Conservation (phyloP, 1,140 invertebrate genomes). For the Leptoteleia sp. region DNA sequence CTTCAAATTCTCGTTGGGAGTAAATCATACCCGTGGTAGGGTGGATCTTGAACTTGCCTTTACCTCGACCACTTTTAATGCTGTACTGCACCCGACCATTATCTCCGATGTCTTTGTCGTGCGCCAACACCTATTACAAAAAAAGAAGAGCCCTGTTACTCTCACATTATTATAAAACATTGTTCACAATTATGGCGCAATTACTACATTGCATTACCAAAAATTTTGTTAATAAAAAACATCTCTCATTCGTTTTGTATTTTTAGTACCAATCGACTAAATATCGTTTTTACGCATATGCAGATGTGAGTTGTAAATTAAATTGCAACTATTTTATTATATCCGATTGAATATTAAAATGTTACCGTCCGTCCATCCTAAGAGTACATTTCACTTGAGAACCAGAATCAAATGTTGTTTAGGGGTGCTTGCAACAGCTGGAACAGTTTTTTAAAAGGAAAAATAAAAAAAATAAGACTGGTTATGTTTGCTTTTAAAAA, state of each 20-base stretch:
- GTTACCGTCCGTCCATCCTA: no score
- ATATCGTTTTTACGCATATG: conserved; percentile 16
- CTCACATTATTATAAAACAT: not conserved
- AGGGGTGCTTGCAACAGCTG: no score
- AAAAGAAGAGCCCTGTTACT: conserved; percentile 9
- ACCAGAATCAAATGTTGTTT: no score
- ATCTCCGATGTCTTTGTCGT: conserved; percentile 90
- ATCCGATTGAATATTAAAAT: no score
- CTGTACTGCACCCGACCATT: conserved; percentile 91
- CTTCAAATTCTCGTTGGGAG: conserved; percentile 85
- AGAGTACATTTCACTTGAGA: no score
- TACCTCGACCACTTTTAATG: conserved; percentile 88
- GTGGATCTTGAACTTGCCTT: conserved; percentile 90
- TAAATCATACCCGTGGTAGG: conserved; percentile 90
- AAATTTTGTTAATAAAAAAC: not conserved
- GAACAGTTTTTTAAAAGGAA: no score
- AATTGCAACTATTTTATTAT: conserved; percentile 5
- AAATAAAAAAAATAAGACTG: no score
- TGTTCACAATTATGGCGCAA: not conserved
- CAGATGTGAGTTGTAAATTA: not conserved
- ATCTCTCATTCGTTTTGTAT: conserved; percentile 7
- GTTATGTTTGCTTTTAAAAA: no score
- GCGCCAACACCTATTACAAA: conserved; percentile 88
- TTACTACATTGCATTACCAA: not conserved
- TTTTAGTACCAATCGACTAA: conserved; percentile 19